phyloP scores from a whole-genome alignment of 1,140 invertebrate genomes.

The Drosophila sulfurigaster region DNA sequence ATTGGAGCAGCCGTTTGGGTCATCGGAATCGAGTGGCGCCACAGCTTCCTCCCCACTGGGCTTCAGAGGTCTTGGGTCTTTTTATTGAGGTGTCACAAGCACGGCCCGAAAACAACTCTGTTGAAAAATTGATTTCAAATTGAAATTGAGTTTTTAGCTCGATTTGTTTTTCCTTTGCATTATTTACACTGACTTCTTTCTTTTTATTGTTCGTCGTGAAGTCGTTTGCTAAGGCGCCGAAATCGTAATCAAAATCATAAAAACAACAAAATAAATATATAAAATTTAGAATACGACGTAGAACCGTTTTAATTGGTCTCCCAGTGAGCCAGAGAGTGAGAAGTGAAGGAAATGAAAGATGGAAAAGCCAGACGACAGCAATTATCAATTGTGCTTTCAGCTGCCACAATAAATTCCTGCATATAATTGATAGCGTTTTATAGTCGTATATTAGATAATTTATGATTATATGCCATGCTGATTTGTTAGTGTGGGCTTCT shows the following conservation, averaged over 20 bases:
- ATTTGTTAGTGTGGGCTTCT: conserved; percentile 56
- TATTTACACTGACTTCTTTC: conserved; percentile 22
- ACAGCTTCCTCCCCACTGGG: conserved; percentile 53
- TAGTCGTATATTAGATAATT: conserved; percentile 56
- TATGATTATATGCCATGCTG: conserved; percentile 64
- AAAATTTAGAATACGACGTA: conserved; percentile 52
- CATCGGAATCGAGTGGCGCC: conserved; percentile 40
- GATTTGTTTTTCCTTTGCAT: conserved; percentile 27
- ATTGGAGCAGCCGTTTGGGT: conserved; percentile 18
- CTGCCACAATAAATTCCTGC: conserved; percentile 72
- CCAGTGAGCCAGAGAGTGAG: conserved; percentile 34
- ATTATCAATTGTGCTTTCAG: conserved; percentile 74
- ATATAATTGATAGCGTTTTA: conserved; percentile 68
- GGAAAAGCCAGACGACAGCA: conserved; percentile 72
- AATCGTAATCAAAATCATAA: conserved; percentile 79
- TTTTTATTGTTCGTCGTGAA: conserved; percentile 64
- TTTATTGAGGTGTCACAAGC: conserved; percentile 78
- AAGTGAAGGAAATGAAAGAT: conserved; percentile 23
- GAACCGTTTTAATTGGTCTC: conserved; percentile 73
- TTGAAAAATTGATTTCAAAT: conserved; percentile 79
- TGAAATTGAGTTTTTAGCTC: conserved; percentile 72
- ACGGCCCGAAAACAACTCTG: conserved; percentile 58
- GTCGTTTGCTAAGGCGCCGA: conserved; percentile 69
- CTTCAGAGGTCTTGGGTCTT: conserved; percentile 6
- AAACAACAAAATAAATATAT: conserved; percentile 27